phyloP scores from a whole-genome alignment of 2,797 vertebrate species.

The Girardinus metallicus region DNA sequence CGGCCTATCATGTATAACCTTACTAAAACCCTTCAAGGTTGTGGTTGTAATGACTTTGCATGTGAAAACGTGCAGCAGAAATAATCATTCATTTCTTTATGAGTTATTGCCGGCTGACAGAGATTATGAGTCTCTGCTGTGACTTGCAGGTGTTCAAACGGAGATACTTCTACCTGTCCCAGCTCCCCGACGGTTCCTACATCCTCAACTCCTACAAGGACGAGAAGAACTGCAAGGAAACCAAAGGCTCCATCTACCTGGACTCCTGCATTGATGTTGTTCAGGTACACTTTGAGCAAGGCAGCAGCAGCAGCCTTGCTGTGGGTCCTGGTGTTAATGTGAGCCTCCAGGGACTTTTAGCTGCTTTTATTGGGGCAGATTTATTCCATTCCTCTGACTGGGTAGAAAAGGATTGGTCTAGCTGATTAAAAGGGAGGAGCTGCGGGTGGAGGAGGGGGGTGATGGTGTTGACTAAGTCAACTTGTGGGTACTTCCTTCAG shows the following conservation, averaged over 20 bases:
- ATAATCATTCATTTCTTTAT: not conserved
- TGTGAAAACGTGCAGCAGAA: not conserved
- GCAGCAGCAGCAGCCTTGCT: not conserved
- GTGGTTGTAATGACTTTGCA: not conserved
- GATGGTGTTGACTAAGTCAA: slow-evolving; percentile 34
- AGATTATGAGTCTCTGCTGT: not conserved
- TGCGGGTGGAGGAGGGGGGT: not conserved
- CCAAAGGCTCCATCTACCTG: slow-evolving; percentile 97
- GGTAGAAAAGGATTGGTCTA: slow-evolving; percentile 18
- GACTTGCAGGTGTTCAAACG: slow-evolving; percentile 91
- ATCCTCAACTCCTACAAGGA: slow-evolving; percentile 99
- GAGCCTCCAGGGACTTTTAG: slow-evolving; percentile 27
- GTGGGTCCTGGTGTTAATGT: not conserved
- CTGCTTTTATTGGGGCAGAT: slow-evolving; percentile 32
- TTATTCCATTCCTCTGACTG: slow-evolving; percentile 49
- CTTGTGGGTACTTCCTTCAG: slow-evolving; percentile 39
- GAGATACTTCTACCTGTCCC: slow-evolving; percentile 96
- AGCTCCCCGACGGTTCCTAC: slow-evolving; percentile 96
- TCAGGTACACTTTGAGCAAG: slow-evolving; percentile 78
- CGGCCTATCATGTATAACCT: too few species aligned
- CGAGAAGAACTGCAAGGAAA: slow-evolving; percentile 96
- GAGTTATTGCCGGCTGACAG: not conserved
- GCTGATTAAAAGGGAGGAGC: slow-evolving; percentile 32
- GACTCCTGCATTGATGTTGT: slow-evolving; percentile 95
- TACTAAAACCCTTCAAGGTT: not conserved